Evolutionary conservation across 2,888 invertebrate genomes (phyloP), one percentile per base, ranked within the genome.

Genomic region (Calameuta filiformis): DNA sequence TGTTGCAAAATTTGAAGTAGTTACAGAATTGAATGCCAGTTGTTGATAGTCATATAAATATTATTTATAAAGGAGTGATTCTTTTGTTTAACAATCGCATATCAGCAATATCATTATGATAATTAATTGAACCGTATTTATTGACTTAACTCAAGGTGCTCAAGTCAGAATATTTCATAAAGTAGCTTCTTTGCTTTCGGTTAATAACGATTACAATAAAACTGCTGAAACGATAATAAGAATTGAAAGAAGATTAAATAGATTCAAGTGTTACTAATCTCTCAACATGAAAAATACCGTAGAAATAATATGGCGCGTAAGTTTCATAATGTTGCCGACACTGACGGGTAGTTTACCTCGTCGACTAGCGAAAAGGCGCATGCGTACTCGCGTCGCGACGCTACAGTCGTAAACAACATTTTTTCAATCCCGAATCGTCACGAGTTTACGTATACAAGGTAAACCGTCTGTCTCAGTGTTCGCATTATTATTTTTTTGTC

Each of bases 401-500:
- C 82, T 86, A 85, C 83, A 85, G 85, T 86, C 87, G 85, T 88
- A 89, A 89, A 89, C 86, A 88, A 87, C 83, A 87, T 85, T 86
- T 86, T 86, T 84, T 86, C 85, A 83, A 81, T 81, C 81, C 73
- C 73, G 76, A 77, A 78, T 79, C 77, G 80, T 78, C 79, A 78
- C 83, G 77, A 80, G 74, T 84, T 82, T 82, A 81, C 79, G 76
- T 79, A 83, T 81, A 79, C 79, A 83, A 81, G 81, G 80, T 83
- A 85, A 85, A 84, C 79, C 79, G 79, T 77, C 79, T 80, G 77
- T 80, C 78, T 79, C 35, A 77, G 75, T 73, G 35, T 79, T 81
- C 34, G 75, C 73, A 77, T 73, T 37, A 76, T 77, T 33, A 77
- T 83, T 81, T 79, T 83, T 81, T 82, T 77, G 80, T 79, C 75